phyloP scores from a whole-genome alignment of 2,888 invertebrate species.

The Clusia tigrina region DNA sequence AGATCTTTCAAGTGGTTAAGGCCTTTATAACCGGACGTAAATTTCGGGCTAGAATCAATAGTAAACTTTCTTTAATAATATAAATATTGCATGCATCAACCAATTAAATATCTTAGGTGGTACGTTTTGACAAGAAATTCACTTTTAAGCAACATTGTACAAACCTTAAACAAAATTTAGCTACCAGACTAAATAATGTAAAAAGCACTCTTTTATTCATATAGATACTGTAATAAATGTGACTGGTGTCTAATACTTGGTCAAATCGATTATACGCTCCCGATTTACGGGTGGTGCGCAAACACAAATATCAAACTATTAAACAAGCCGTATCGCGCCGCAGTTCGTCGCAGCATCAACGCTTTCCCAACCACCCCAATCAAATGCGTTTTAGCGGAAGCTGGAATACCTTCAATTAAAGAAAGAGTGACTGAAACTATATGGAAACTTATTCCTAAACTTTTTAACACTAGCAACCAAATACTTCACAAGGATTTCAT shows the following conservation, averaged over 20 bases:
- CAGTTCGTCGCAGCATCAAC: conserved; percentile 8
- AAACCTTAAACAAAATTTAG: conserved; percentile 2
- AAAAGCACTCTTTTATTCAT: conserved; percentile 13
- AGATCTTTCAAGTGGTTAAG: no score
- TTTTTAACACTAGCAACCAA: neutral
- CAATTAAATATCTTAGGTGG: neutral
- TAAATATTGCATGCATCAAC: neutral
- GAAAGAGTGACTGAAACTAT: conserved; percentile 10
- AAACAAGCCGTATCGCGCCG: conserved; percentile 10
- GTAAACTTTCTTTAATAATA: neutral
- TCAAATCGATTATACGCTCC: neutral
- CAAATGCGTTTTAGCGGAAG: conserved; percentile 14
- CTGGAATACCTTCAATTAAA: conserved; percentile 17
- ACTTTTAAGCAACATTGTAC: neutral
- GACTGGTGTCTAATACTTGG: neutral
- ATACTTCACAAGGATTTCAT: no score
- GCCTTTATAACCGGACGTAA: neutral
- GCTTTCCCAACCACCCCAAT: conserved; percentile 14
- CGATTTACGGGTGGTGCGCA: neutral
- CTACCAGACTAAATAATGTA: neutral
- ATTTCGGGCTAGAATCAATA: neutral
- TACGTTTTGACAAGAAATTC: conserved; percentile 5
- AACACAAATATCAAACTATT: conserved; percentile 15
- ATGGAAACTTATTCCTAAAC: conserved; percentile 13
- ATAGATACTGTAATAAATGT: conserved; percentile 1